Evolutionary conservation across 2,113 vertebrate species (phyloP).

Genomic region (Cyanoliseus patagonus): DNA sequence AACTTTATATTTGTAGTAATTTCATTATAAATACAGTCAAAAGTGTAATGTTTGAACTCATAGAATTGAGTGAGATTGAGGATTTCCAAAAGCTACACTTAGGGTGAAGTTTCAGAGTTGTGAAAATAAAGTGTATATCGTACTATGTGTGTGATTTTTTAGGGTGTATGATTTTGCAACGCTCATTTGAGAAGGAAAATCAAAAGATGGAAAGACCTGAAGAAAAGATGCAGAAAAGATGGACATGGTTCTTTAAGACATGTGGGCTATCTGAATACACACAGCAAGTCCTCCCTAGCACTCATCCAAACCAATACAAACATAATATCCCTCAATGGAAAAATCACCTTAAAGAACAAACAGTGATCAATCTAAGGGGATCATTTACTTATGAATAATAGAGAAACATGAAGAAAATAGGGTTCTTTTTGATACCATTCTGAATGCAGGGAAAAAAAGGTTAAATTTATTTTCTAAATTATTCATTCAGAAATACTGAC

Average conservation of each 20-base stretch:
- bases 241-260: background rate
- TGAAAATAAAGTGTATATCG: background rate
- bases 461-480: conserved; percentile 12
- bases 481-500: background rate
- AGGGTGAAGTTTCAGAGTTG: background rate
- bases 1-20: background rate
- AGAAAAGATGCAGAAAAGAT: background rate
- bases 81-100: background rate
- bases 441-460: background rate
- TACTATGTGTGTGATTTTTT: no score
- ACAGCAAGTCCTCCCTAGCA: background rate
- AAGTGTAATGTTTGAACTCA: background rate
- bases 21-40: background rate
- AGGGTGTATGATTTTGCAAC: background rate
- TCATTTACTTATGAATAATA: background rate
- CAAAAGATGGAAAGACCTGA: background rate
- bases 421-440: background rate
- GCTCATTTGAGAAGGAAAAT: background rate
- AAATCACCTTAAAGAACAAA: background rate
- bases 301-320: background rate
- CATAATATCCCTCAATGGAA: background rate
- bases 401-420: background rate
- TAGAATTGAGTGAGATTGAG: background rate
- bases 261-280: background rate
- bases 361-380: background rate